Conservation (phyloP, 2,888 invertebrate genomes). For the Rugalucina vietnamica region DNA sequence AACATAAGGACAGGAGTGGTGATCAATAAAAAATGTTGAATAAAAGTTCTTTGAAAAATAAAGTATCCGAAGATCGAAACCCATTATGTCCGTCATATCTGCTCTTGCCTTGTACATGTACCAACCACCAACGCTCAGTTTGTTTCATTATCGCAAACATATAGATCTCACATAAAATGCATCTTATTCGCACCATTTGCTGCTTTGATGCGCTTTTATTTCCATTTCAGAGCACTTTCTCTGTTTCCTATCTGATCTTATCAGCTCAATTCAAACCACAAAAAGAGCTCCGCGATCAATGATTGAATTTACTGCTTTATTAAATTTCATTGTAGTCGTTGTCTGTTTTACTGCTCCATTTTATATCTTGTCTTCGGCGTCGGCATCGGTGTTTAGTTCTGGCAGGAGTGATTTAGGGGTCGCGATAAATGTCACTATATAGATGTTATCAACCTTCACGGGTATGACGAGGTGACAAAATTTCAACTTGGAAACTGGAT, state of each 20-base stretch:
- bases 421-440: conserved; percentile 14
- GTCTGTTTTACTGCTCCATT: not conserved
- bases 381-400: not conserved
- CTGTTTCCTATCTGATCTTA: not conserved
- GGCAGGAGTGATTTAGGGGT: not conserved
- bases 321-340: conserved; percentile 6
- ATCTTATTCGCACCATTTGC: too few species aligned
- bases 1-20: too few species aligned
- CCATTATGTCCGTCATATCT: too few species aligned
- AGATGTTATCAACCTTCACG: conserved; percentile 6
- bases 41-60: too few species aligned
- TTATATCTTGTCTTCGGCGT: not conserved
- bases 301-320: not conserved
- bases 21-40: too few species aligned
- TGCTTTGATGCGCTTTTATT: too few species aligned
- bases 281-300: not conserved
- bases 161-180: too few species aligned
- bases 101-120: too few species aligned
- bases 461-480: not conserved
- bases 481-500: conserved; percentile 13
- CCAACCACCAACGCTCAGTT: too few species aligned
- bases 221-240: not conserved
- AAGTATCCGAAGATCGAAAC: too few species aligned
- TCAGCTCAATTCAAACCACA: not conserved
- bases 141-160: too few species aligned